phyloP scores from a whole-genome alignment of 2,888 invertebrate species.

The Dryomyza anilis region DNA sequence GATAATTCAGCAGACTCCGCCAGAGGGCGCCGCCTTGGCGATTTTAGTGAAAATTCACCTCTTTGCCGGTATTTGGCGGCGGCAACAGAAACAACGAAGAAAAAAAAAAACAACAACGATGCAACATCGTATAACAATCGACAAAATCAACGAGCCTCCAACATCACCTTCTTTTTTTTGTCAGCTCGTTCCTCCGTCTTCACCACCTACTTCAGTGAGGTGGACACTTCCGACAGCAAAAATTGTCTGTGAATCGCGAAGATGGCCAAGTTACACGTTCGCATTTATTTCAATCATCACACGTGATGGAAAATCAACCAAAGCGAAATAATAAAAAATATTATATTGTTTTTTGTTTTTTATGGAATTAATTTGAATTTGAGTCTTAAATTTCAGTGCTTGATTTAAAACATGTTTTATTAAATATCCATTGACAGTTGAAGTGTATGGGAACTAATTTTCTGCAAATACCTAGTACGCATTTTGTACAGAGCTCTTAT shows the following conservation, averaged over 20 bases:
- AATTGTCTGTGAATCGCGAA: slow-evolving; percentile 33
- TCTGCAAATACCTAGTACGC: no score
- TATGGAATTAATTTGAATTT: no score
- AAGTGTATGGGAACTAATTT: no score
- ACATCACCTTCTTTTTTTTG: no score
- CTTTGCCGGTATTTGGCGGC: no score
- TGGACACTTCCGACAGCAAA: slow-evolving; percentile 30
- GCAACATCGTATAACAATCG: neutral
- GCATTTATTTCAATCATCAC: slow-evolving; percentile 17
- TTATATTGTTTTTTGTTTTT: no score
- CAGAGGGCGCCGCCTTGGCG: slow-evolving; percentile 6
- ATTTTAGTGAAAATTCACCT: slow-evolving; percentile 4
- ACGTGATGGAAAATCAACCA: slow-evolving; percentile 7
- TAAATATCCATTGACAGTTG: no score
- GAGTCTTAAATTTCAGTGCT: no score
- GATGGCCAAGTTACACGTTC: slow-evolving; percentile 28
- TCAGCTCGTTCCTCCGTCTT: no score
- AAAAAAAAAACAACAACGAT: slow-evolving; percentile 1
- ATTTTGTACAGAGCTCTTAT: no score
- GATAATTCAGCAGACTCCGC: slow-evolving; percentile 25
- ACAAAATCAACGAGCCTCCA: neutral
- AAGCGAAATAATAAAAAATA: neutral
- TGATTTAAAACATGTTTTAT: no score
- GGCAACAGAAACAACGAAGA: neutral
- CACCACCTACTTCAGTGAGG: no score